A percentile compares a stretch with the other conserved stretches of the same genome.
phyloP scores from a whole-genome alignment of 2,797 vertebrate species.

The Urophycis tenuis region DNA sequence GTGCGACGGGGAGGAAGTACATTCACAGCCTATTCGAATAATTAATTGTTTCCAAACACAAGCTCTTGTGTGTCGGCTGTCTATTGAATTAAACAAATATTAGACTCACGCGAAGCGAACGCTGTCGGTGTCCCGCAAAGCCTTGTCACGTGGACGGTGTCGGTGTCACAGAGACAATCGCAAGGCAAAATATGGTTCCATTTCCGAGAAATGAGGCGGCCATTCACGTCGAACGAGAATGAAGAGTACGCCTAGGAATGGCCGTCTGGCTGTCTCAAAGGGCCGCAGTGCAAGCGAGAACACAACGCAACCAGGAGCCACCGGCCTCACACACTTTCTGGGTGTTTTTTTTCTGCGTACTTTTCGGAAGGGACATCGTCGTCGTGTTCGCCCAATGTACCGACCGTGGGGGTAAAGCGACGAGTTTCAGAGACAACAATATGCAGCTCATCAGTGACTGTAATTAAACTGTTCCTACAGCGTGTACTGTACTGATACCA shows the following conservation, averaged over 20 bases:
- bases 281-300: neutral
- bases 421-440: neutral
- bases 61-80: neutral
- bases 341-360: neutral
- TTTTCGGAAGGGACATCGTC: neutral
- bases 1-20: neutral
- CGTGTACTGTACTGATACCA: neutral
- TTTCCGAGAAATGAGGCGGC: neutral
- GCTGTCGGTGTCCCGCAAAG: neutral
- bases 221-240: neutral
- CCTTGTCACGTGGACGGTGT: neutral
- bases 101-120: neutral
- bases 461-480: neutral
- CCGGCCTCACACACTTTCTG: too few species aligned
- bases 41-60: neutral
- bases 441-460: neutral
- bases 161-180: neutral
- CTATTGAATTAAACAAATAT: conserved; percentile 2
- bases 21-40: neutral
- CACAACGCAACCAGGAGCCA: too few species aligned
- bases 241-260: too few species aligned
- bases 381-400: neutral
- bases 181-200: neutral
- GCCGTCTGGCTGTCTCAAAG: too few species aligned
- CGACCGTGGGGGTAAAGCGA: neutral